These are phyloP conservation scores for Apamea sordens DNA, from an alignment of 2,888 invertebrate genomes.

Conservation along the genomic window DNA sequence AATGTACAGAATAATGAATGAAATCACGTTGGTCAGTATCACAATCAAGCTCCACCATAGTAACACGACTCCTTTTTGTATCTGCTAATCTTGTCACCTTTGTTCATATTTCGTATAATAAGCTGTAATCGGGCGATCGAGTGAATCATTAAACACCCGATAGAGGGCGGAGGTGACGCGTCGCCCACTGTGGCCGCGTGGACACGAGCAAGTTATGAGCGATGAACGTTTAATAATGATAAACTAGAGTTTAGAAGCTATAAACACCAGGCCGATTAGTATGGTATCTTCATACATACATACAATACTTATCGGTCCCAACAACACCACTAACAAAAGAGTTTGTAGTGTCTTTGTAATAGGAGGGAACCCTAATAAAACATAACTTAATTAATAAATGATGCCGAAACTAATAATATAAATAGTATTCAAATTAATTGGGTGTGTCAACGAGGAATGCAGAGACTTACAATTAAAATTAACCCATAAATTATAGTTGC, in stretches of 20 bases:
- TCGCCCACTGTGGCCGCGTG: conserved; percentile 65
- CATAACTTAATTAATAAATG: neutral
- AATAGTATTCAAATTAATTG: conserved; percentile 16
- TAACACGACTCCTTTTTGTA: conserved; percentile 48
- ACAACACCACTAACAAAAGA: neutral
- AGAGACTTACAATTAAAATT: neutral
- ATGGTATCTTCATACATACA: neutral
- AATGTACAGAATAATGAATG: neutral
- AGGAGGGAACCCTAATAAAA: neutral
- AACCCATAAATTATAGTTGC: neutral
- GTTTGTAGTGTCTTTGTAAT: too few species aligned
- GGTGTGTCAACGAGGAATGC: neutral
- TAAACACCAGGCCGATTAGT: too few species aligned
- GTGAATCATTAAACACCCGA: conserved; percentile 81
- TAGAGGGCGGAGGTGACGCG: conserved; percentile 80
- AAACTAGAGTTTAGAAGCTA: neutral
- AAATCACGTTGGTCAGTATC: conserved; percentile 2
- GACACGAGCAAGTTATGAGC: conserved; percentile 35
- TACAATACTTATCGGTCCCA: neutral
- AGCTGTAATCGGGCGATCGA: conserved; percentile 65
- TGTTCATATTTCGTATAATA: conserved; percentile 62
- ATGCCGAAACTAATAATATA: neutral
- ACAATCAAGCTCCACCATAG: conserved; percentile 22
- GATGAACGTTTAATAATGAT: neutral
- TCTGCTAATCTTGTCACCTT: conserved; percentile 55